phyloP scores from a whole-genome alignment of 2,888 invertebrate genomes.

The Muschampia staudingeri region DNA sequence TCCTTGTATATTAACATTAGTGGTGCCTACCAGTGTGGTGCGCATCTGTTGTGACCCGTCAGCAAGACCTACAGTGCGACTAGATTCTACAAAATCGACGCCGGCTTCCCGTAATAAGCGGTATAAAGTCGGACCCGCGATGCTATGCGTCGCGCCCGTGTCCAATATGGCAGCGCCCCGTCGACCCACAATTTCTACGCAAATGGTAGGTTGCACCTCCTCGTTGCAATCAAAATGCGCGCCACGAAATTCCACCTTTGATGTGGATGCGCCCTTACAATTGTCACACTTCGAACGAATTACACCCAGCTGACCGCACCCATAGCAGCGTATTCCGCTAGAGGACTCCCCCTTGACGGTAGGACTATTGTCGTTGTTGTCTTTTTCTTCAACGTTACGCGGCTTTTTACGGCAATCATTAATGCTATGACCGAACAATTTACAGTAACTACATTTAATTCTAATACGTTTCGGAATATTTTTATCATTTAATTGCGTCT shows the following conservation, averaged over 20 bases:
- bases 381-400: not conserved
- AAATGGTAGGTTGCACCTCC: not conserved
- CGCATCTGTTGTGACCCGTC: not conserved
- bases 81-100: not conserved
- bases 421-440: constrained; percentile 18
- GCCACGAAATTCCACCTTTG: not conserved
- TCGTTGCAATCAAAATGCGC: not conserved
- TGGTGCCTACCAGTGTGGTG: not conserved
- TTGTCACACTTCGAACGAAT: not conserved
- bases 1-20: not conserved
- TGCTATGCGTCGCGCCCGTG: not conserved
- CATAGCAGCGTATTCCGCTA: constrained; percentile 16
- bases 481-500: not conserved
- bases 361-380: not conserved
- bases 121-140: not conserved
- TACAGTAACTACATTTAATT: constrained; percentile 15
- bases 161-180: not conserved
- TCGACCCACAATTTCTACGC: not conserved
- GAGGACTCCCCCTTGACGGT: not conserved
- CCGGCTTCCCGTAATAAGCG: not conserved
- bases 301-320: constrained; percentile 37
- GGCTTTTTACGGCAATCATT: constrained; percentile 18
- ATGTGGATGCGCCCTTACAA: not conserved
- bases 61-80: not conserved
- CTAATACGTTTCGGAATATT: constrained; percentile 13